Base-by-base conservation (phyloP, 2,113 vertebrate species). In the Caracal caracal region DNA sequence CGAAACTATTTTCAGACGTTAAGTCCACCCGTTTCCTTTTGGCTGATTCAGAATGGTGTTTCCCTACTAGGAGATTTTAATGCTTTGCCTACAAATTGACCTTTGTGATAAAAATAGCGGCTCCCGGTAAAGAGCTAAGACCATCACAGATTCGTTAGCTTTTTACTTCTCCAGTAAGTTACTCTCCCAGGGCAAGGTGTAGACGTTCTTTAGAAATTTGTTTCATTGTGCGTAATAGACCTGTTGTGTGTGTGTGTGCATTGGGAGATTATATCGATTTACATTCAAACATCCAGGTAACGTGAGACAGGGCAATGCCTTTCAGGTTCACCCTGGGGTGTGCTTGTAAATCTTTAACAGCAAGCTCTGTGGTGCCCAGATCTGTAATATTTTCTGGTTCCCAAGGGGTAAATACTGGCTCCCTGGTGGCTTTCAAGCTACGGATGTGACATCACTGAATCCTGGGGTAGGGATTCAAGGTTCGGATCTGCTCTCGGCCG, bases 381-480 rank as follows among this genome's bases (percentile, higher is more conserved):
- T 17, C 51, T 22, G 26, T 49, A 24, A 17, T 1, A 0, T 87
- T 15, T 33, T 0, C 43, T 26, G 15, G 59, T 83, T 84, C 20
- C 10, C 12, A 5, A 6, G 19, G 30, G 79, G 33, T 12, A 30
- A 10, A 19, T 22, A 28, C 9, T 49, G 19, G 3, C 86, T 5
- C 12, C 0, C 0, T 3, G 3, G 12, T 1, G 19, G 16, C 40
- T 51, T 47, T 37, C 28, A 53, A 3, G n/a, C 17, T 65, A 7
- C 10, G 17, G 1, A 0, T 9, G 26, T 75, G 89, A 43, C 10
- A 4, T 6, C 81, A 35, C 20, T 10, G 63, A 61, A 26, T 10
- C 1, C 49, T 20, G 26, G n/a, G n/a, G 24, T 47, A 33, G n/a
- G n/a, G 10, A 28, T 20, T 6, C 5, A 0, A 3, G 3, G 24